phyloP scores from a whole-genome alignment of 2,888 invertebrate genomes.

The Silvanus unidentatus region DNA sequence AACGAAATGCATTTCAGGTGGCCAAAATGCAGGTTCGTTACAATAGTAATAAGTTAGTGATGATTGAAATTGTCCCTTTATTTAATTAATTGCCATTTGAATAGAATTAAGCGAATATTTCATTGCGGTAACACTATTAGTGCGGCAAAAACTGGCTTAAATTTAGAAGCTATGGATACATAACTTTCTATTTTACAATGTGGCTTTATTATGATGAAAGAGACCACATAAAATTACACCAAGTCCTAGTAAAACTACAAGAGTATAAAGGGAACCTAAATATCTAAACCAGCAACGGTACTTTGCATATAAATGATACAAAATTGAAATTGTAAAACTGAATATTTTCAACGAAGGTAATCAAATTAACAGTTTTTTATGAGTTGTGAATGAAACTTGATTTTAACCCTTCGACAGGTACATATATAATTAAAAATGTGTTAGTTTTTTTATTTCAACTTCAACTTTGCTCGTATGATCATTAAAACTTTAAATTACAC shows the following conservation, averaged over 20 bases:
- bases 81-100: no score
- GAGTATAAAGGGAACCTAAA: constrained; percentile 34
- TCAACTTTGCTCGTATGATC: no score
- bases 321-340: constrained; percentile 41
- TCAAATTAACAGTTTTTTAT: constrained; percentile 31
- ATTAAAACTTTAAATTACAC: no score
- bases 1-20: no score
- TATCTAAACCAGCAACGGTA: constrained; percentile 35
- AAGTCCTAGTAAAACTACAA: constrained; percentile 32
- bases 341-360: constrained; percentile 34
- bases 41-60: no score
- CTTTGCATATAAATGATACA: constrained; percentile 41
- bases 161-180: constrained; percentile 3
- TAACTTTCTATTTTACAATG: constrained; percentile 20
- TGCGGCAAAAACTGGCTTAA: constrained; percentile 1
- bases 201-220: constrained; percentile 13
- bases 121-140: not conserved
- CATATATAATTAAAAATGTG: no score
- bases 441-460: no score
- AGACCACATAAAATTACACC: constrained; percentile 25
- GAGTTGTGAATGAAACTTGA: constrained; percentile 17
- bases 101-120: not conserved
- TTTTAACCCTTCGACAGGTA: constrained; percentile 19
- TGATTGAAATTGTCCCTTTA: no score
- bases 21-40: no score